Percentiles rank a stretch among this genome's conserved stretches.
phyloP scores from a whole-genome alignment of 2,797 vertebrate species.

The Erethizon dorsatum region DNA sequence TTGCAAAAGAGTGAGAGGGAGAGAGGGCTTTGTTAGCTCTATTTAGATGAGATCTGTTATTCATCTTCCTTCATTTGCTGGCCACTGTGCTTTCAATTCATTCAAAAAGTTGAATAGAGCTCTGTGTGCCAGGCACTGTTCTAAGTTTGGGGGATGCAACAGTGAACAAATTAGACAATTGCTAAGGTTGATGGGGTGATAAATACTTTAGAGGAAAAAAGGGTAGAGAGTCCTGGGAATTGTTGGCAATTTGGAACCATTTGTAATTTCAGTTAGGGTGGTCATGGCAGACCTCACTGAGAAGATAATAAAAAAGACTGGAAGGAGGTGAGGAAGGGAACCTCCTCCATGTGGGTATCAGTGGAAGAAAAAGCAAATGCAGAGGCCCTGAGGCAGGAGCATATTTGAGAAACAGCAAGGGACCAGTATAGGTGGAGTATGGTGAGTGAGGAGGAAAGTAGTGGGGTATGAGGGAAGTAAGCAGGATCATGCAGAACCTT shows the following conservation, averaged over 20 bases:
- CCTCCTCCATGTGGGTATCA: not conserved
- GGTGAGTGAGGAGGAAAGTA: not conserved
- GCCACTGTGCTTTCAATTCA: slow-evolving; percentile 49
- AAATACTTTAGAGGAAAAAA: not conserved
- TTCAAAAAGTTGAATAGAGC: slow-evolving; percentile 42
- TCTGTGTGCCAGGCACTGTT: not conserved
- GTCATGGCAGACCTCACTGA: not conserved
- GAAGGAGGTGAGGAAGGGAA: not conserved
- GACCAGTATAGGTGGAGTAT: not conserved
- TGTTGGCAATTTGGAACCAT: not conserved
- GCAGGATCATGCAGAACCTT: not conserved
- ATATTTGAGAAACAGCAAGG: not conserved
- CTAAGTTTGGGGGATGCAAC: not conserved
- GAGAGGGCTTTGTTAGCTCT: not conserved
- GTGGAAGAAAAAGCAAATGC: not conserved
- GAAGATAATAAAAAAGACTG: slow-evolving; percentile 4
- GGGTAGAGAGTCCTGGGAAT: not conserved
- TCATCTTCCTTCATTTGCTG: not conserved
- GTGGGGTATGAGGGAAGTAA: not conserved
- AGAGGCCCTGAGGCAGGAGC: not conserved
- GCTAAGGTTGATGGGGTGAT: not conserved
- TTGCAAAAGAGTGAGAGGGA: not conserved
- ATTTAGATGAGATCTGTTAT: slow-evolving; percentile 20
- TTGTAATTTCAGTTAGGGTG: not conserved
- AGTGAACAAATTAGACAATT: slow-evolving; percentile 38